Percentiles rank a stretch among this genome's conserved stretches.
These are phyloP conservation scores for Pheosia tremula DNA, from an alignment of 2,888 invertebrate genomes.

Conservation along the genomic window DNA sequence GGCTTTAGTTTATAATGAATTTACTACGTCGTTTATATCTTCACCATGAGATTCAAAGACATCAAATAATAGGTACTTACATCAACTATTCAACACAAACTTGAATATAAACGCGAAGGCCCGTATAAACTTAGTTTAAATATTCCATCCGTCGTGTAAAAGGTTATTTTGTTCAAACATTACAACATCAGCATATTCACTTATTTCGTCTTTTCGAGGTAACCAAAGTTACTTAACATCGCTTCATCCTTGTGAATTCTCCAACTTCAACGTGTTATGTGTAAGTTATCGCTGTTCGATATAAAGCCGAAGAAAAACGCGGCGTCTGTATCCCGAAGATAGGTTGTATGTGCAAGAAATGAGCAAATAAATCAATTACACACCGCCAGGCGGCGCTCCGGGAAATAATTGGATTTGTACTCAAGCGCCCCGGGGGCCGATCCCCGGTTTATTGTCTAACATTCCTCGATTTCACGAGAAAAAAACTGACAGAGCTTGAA, in stretches of 20 bases:
- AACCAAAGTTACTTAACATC: constrained; percentile 13
- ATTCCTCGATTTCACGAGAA: constrained; percentile 54
- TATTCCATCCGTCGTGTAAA: constrained; percentile 25
- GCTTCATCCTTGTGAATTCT: constrained; percentile 9
- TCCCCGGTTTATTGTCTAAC: constrained; percentile 67
- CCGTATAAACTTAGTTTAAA: constrained; percentile 24
- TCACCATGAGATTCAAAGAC: not conserved
- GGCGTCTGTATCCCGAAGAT: constrained; percentile 48
- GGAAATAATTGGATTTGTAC: constrained; percentile 78
- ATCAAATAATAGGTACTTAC: not conserved
- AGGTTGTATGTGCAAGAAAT: constrained; percentile 64
- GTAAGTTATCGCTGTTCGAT: constrained; percentile 29
- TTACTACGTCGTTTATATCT: not conserved
- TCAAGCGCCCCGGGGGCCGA: constrained; percentile 66
- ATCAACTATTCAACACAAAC: not conserved
- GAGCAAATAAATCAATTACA: constrained; percentile 80
- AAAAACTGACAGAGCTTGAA: constrained; percentile 50
- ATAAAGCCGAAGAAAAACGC: constrained; percentile 41
- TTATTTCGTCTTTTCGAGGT: constrained; percentile 19
- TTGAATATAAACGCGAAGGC: constrained; percentile 9
- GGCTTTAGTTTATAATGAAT: constrained; percentile 1
- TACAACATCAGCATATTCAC: constrained; percentile 19
- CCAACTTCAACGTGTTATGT: constrained; percentile 14
- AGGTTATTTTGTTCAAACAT: constrained; percentile 22
- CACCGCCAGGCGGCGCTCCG: constrained; percentile 64